Evolutionary conservation across 2,888 invertebrate species (phyloP).

Genomic region (Chromoteleia sp.): DNA sequence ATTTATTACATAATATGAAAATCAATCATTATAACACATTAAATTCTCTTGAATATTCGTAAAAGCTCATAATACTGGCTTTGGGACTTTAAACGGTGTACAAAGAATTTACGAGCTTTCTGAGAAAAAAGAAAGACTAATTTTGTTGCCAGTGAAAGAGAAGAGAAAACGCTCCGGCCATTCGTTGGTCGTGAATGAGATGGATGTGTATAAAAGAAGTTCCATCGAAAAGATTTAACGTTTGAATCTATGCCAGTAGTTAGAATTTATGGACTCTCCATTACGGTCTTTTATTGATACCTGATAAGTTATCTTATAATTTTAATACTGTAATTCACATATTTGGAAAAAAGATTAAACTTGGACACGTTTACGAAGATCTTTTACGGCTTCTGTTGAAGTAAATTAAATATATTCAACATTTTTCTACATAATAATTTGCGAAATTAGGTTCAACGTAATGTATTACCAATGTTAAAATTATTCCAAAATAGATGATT

Average conservation of each 20-base stretch:
- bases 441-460: too few relatives aligned
- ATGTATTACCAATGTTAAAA: too few relatives aligned
- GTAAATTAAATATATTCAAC: too few relatives aligned
- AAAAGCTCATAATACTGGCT: conserved; percentile 22
- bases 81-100: conserved; percentile 31
- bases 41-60: conserved; percentile 3
- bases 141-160: conserved; percentile 32
- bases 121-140: conserved; percentile 25
- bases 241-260: conserved; percentile 20
- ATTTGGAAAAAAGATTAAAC: too few relatives aligned
- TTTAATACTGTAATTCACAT: background rate
- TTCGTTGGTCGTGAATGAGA: conserved; percentile 35
- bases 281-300: conserved; percentile 20
- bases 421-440: too few relatives aligned
- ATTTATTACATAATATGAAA: background rate
- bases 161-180: conserved; percentile 11
- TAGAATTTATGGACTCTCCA: conserved; percentile 30
- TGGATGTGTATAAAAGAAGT: conserved; percentile 49
- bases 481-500: background rate
- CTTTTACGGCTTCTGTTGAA: too few relatives aligned
- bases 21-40: conserved; percentile 1
- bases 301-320: conserved; percentile 6
- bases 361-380: too few relatives aligned
- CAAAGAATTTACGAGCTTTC: conserved; percentile 26
- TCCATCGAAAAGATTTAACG: conserved; percentile 33